phyloP scores from a whole-genome alignment of 2,113 vertebrate genomes.

The Pipa parva region DNA sequence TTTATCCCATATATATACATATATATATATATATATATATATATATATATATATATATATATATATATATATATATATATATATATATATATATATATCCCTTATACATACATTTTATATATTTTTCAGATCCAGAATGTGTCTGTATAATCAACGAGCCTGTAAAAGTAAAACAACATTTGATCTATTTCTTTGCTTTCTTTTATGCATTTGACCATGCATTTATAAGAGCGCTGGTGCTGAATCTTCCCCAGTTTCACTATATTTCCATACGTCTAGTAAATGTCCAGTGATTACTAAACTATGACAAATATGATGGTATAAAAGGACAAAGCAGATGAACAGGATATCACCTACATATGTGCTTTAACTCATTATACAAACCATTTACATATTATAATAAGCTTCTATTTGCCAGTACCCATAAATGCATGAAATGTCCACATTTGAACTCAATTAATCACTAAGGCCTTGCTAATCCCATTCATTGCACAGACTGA shows the following conservation, averaged over 20 bases:
- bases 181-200: constrained; percentile 7
- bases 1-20: no score
- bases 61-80: not conserved
- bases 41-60: not conserved
- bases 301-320: constrained; percentile 31
- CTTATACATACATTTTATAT: constrained; percentile 3
- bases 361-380: constrained; percentile 29
- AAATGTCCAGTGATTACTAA: constrained; percentile 34
- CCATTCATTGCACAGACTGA: constrained; percentile 27
- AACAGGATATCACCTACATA: constrained; percentile 17
- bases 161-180: constrained; percentile 7
- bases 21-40: not conserved
- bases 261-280: constrained; percentile 29
- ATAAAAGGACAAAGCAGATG: not conserved
- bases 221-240: constrained; percentile 12
- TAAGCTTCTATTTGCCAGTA: constrained; percentile 22
- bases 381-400: constrained; percentile 40
- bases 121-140: no score
- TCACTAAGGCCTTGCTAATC: constrained; percentile 21
- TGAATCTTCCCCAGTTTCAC: not conserved
- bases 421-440: constrained; percentile 32
- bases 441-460: constrained; percentile 37
- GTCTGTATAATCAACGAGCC: no score
- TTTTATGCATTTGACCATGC: constrained; percentile 5
- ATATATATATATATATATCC: no score